phyloP scores from a whole-genome alignment of 1,140 invertebrate species.

The Eupeodes corollae region DNA sequence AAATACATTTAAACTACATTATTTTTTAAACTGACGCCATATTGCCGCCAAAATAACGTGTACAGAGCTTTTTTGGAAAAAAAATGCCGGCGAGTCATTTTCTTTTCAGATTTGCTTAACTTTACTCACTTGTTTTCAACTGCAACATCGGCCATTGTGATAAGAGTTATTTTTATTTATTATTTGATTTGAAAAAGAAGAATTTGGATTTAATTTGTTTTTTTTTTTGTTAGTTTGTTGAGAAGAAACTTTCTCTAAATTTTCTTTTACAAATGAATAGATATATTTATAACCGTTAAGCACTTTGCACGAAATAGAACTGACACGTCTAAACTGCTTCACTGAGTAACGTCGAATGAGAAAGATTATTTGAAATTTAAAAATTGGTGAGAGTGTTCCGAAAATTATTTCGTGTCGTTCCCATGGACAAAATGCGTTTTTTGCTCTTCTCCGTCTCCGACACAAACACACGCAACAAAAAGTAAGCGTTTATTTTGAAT shows the following conservation, averaged over 20 bases:
- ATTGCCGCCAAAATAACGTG: not conserved
- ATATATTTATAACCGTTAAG: not conserved
- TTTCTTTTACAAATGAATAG: no score
- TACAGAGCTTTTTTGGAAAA: not conserved
- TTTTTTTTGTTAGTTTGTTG: no score
- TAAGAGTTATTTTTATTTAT: constrained; percentile 9
- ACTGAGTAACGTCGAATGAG: constrained; percentile 32
- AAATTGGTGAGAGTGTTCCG: no score
- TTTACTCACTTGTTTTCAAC: constrained; percentile 35
- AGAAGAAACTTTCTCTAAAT: not conserved
- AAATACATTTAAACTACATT: no score
- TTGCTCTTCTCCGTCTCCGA: no score
- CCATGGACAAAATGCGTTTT: no score
- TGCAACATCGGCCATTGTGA: constrained; percentile 36
- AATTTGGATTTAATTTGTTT: constrained; percentile 6
- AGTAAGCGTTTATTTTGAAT: no score
- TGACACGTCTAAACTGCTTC: constrained; percentile 26
- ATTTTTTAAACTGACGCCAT: not conserved
- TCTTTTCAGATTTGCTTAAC: not conserved
- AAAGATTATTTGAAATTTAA: constrained; percentile 12
- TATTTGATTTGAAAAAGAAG: constrained; percentile 16
- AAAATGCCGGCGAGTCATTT: not conserved
- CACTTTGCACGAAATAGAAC: constrained; percentile 1
- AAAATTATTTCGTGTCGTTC: no score
- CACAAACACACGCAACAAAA: no score